Conservation (phyloP, 2,113 vertebrate species). For the Calidris pygmaea region DNA sequence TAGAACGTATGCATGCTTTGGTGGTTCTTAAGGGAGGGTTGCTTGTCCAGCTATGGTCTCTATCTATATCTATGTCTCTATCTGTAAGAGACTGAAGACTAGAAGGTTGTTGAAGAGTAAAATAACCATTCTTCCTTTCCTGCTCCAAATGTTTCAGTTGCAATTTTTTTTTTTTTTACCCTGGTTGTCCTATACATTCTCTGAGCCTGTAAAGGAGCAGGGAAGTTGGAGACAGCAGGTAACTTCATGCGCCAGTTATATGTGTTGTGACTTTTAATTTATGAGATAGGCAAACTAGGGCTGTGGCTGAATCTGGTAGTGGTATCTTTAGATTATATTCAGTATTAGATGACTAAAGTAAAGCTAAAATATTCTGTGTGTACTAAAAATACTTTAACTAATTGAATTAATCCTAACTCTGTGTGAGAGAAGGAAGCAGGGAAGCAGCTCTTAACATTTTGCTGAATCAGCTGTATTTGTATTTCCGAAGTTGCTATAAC, state of each 20-base stretch:
- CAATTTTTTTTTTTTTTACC: background rate
- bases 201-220: background rate
- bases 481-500: background rate
- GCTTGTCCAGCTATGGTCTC: background rate
- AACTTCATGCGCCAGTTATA: background rate
- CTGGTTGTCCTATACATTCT: background rate
- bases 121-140: background rate
- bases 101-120: background rate
- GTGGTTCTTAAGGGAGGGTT: background rate
- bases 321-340: background rate
- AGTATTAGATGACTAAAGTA: background rate
- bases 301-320: background rate
- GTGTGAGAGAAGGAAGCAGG: background rate
- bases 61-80: too few species aligned
- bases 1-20: background rate
- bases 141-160: accelerated
- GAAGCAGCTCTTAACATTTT: background rate
- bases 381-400: background rate
- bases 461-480: background rate
- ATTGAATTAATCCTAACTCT: background rate
- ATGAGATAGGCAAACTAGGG: background rate
- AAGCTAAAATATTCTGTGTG: background rate
- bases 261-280: background rate
- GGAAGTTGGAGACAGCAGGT: background rate
- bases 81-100: background rate